phyloP scores from a whole-genome alignment of 2,888 invertebrate genomes.

The Cryptus viduatorius region DNA sequence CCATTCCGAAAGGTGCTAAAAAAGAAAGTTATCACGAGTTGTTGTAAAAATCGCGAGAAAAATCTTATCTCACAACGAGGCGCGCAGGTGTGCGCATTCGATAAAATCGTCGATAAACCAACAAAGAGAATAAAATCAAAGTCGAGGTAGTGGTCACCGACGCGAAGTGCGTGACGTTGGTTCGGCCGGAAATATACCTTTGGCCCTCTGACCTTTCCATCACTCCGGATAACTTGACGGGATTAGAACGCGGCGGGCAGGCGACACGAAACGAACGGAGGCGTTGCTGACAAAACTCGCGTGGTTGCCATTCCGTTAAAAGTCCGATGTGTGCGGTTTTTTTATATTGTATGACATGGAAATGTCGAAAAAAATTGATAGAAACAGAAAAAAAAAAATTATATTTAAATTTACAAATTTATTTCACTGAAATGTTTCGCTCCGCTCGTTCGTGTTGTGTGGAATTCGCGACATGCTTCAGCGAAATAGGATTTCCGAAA shows the following conservation, averaged over 20 bases:
- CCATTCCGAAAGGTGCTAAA: background rate
- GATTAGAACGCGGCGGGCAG: conserved; percentile 28
- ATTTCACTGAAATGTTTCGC: no score
- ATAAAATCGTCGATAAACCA: background rate
- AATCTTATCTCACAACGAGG: no score
- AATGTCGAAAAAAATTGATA: background rate
- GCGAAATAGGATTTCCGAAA: background rate
- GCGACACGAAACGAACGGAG: conserved; percentile 33
- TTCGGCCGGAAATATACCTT: conserved; percentile 51
- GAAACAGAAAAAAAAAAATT: background rate
- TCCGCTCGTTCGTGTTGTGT: background rate
- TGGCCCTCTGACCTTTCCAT: conserved; percentile 49
- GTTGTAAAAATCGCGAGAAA: no score
- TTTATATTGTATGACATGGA: background rate
- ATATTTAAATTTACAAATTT: no score
- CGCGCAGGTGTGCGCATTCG: background rate
- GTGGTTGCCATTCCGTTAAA: conserved; percentile 29
- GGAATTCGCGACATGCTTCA: background rate
- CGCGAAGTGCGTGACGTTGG: conserved; percentile 16
- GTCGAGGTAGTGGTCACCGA: background rate
- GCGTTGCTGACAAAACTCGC: conserved; percentile 53
- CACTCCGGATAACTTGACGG: conserved; percentile 31
- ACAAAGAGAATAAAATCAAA: background rate
- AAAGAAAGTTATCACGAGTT: no score
- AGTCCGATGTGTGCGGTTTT: conserved; percentile 50